These are phyloP conservation scores for chimpanzee (Pan troglodytes) DNA, from an alignment of 2,113 vertebrate species.

Conservation along the genomic window NHGRI_mPanTro3-v2.1_pri NC_072403.2:48964001-48964500, in stretches of 20 bases:
- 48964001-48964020: neutral
- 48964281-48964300: slow-evolving; percentile 98
- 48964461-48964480: neutral
- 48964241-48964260: neutral
- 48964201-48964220: neutral
- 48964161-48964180: neutral
- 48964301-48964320: slow-evolving; percentile 97
- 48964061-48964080: slow-evolving; percentile 32
- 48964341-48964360: slow-evolving; percentile 98
- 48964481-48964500: neutral
- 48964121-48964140: neutral
- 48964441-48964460: neutral
- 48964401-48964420: neutral
- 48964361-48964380: slow-evolving; percentile 96
- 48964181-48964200: neutral
- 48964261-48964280: slow-evolving; percentile 92
- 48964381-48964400: neutral
- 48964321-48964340: slow-evolving; percentile 98
- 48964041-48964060: neutral
- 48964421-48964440: neutral
- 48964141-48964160: neutral
- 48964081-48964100: neutral
- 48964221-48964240: neutral
- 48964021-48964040: too few relatives aligned
- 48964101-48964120: neutral